phyloP scores from a whole-genome alignment of 2,888 invertebrate genomes.

The Folsomia candida region DNA sequence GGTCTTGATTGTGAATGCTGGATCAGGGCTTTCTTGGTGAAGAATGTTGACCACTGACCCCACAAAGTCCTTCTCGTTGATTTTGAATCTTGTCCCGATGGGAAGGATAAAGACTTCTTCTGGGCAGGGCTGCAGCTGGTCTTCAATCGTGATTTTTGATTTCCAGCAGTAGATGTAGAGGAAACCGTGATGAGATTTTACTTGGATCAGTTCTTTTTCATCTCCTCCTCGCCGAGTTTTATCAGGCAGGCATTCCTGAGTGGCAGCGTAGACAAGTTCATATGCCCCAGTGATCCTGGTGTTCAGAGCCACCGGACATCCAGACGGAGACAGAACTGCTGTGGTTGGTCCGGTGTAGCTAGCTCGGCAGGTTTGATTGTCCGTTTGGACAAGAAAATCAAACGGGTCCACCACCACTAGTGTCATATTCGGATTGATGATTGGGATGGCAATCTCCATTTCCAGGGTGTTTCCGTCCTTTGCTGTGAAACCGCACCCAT shows the following conservation, averaged over 20 bases:
- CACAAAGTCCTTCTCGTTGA: slow-evolving; percentile 18
- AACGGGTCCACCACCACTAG: slow-evolving; percentile 31
- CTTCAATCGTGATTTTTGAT: slow-evolving; percentile 8
- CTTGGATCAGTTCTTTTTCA: too few relatives aligned
- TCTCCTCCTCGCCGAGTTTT: too few relatives aligned
- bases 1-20: slow-evolving; percentile 14
- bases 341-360: slow-evolving; percentile 25
- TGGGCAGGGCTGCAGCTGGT: slow-evolving; percentile 13
- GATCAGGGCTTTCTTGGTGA: slow-evolving; percentile 14
- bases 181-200: too few relatives aligned
- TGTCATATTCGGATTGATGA: slow-evolving; percentile 1
- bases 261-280: slow-evolving; percentile 15
- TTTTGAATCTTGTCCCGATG: slow-evolving; percentile 14
- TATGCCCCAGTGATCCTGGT: not conserved
- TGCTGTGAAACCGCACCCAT: slow-evolving; percentile 5
- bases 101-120: slow-evolving; percentile 26
- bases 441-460: slow-evolving; percentile 1
- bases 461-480: not conserved
- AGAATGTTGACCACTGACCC: slow-evolving; percentile 10
- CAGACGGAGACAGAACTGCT: slow-evolving; percentile 10
- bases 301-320: slow-evolving; percentile 20
- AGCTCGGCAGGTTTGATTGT: slow-evolving; percentile 25
- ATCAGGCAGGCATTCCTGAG: slow-evolving; percentile 17
- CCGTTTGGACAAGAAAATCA: not conserved
- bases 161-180: slow-evolving; percentile 14